Conservation (phyloP, 2,797 vertebrate species). For the Malacoctenus gilli region DNA sequence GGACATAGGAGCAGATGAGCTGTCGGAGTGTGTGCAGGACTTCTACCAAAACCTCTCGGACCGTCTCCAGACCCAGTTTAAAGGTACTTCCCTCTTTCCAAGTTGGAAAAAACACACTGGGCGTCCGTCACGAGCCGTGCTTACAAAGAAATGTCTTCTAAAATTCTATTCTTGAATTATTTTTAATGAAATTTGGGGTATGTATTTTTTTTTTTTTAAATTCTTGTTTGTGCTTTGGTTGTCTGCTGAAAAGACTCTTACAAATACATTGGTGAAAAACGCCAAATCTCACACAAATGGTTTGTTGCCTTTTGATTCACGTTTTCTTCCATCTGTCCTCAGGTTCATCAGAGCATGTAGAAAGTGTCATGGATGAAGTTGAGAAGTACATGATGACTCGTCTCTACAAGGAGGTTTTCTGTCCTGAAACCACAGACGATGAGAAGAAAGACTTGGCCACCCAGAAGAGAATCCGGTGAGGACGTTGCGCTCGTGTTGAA, state of each 20-base stretch:
- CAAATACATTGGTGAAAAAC: no score
- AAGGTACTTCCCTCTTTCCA: conserved; percentile 67
- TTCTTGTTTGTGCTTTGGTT: no score
- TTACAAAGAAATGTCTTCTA: no score
- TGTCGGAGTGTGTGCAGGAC: conserved; percentile 94
- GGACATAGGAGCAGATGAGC: conserved; percentile 92
- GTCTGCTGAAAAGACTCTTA: no score
- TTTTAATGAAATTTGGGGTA: no score
- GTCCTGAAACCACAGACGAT: conserved; percentile 96
- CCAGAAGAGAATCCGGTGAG: conserved; percentile 93
- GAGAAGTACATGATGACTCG: conserved; percentile 98
- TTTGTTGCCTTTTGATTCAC: no score
- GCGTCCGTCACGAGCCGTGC: no score
- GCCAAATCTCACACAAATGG: no score
- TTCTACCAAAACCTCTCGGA: conserved; percentile 97
- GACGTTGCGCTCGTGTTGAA: not conserved
- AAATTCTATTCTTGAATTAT: no score
- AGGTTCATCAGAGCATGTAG: conserved; percentile 92
- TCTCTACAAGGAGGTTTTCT: conserved; percentile 96
- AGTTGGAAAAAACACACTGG: no score
- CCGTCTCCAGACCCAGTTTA: conserved; percentile 91
- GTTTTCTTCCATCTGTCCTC: conserved; percentile 2
- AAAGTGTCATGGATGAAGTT: conserved; percentile 95
- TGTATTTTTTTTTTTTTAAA: no score
- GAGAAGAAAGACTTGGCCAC: conserved; percentile 96